Evolutionary conservation across 2,797 vertebrate species (phyloP).

Genomic region (Pipistrellus nathusii): DNA sequence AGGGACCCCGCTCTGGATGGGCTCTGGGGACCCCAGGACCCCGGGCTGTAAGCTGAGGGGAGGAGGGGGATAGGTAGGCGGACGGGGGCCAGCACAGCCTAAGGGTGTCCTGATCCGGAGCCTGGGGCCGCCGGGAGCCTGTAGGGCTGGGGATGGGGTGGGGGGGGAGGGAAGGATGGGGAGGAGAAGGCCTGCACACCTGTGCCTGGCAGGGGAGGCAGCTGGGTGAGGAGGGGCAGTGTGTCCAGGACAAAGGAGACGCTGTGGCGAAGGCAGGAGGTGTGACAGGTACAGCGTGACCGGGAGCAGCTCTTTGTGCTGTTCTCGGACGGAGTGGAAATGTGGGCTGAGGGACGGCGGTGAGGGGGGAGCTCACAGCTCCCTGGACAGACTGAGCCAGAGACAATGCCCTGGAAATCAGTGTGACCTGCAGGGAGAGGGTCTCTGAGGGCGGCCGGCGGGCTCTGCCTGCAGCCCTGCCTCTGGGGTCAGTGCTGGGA

Average conservation of each 20-base stretch:
- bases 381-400: background rate
- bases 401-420: rapidly evolving
- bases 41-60: background rate
- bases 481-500: rapidly evolving
- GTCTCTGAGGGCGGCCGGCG: rapidly evolving
- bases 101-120: rapidly evolving
- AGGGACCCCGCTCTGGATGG: background rate
- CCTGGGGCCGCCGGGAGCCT: background rate
- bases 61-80: background rate
- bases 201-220: background rate
- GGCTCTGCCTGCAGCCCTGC: background rate
- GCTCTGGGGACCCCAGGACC: background rate
- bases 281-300: rapidly evolving
- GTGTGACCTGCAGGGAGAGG: rapidly evolving
- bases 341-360: background rate
- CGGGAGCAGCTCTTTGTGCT: background rate
- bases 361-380: background rate
- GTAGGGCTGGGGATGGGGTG: background rate
- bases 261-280: rapidly evolving
- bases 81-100: background rate
- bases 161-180: background rate
- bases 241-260: rapidly evolving
- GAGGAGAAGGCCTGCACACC: background rate
- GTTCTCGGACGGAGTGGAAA: background rate
- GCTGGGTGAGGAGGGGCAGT: background rate